These are phyloP conservation scores for Gerosis bhagava DNA, from an alignment of 2,888 invertebrate genomes.

Conservation along the genomic window DNA sequence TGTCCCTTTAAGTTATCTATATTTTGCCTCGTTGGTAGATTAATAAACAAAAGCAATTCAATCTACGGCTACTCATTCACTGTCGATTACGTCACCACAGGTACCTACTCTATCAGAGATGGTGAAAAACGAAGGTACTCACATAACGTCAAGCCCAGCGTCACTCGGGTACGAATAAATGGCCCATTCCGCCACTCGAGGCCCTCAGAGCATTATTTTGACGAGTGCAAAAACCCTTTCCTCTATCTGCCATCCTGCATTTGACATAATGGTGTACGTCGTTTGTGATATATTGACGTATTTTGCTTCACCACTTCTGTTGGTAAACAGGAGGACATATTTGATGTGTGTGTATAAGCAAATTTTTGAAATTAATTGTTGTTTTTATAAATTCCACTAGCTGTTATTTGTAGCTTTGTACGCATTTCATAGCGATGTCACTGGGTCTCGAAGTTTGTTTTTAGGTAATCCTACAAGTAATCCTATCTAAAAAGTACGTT, in stretches of 20 bases:
- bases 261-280: constrained; percentile 24
- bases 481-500: too few relatives aligned
- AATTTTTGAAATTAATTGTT: too few relatives aligned
- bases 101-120: constrained; percentile 6
- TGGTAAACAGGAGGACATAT: neutral
- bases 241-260: constrained; percentile 23
- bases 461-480: too few relatives aligned
- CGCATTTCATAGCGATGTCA: too few relatives aligned
- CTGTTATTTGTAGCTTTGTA: neutral
- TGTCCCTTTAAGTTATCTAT: too few relatives aligned
- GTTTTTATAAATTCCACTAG: too few relatives aligned
- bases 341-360: too few relatives aligned
- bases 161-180: constrained; percentile 47
- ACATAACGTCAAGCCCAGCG: constrained; percentile 51
- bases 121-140: constrained; percentile 33
- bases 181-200: constrained; percentile 41
- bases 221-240: constrained; percentile 33
- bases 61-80: too few relatives aligned
- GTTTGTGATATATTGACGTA: constrained; percentile 37
- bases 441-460: too few relatives aligned
- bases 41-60: too few relatives aligned
- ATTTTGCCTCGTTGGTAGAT: too few relatives aligned
- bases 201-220: constrained; percentile 28
- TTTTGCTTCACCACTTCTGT: constrained; percentile 3
- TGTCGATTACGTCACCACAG: too few relatives aligned